Conservation (phyloP, 2,797 vertebrate genomes). For the Rhinophrynus dorsalis region DNA sequence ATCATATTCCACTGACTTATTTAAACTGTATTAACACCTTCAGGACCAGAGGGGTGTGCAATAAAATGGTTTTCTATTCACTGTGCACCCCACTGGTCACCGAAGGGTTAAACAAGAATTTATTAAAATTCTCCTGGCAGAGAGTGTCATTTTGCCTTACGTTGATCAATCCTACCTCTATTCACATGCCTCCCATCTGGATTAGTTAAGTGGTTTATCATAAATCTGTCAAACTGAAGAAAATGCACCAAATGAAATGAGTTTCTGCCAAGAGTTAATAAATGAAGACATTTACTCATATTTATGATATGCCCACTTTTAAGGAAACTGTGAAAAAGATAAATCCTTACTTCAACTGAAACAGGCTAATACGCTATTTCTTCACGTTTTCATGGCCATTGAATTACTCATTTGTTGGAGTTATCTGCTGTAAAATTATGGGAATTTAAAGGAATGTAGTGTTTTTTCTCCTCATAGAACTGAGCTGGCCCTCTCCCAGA, state of each 20-base stretch:
- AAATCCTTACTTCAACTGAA: not conserved
- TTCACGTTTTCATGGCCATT: conserved; percentile 8
- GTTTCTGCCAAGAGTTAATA: conserved; percentile 12
- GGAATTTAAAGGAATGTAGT: not conserved
- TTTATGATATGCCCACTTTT: conserved; percentile 17
- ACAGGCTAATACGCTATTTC: not conserved
- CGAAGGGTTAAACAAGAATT: too few species aligned
- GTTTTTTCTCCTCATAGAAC: not conserved
- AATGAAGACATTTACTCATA: conserved; percentile 10
- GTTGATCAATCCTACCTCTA: conserved; percentile 2
- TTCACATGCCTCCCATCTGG: conserved; percentile 15
- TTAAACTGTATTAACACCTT: too few species aligned
- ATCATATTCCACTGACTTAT: too few species aligned
- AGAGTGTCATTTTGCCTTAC: not conserved
- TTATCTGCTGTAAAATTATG: conserved; percentile 23
- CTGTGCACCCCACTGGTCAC: too few species aligned
- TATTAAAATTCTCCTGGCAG: too few species aligned
- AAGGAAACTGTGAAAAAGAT: conserved; percentile 10
- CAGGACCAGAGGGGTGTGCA: too few species aligned
- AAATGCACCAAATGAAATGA: not conserved
- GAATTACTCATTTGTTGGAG: conserved; percentile 21
- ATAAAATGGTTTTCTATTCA: too few species aligned
- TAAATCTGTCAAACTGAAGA: conserved; percentile 16
- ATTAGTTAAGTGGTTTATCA: conserved; percentile 5
- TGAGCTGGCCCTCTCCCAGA: not conserved